Evolutionary conservation across 2,113 vertebrate species (phyloP), one percentile per base, ranked within the genome.

Genomic region (Neodontobutis hainanensis): DNA sequence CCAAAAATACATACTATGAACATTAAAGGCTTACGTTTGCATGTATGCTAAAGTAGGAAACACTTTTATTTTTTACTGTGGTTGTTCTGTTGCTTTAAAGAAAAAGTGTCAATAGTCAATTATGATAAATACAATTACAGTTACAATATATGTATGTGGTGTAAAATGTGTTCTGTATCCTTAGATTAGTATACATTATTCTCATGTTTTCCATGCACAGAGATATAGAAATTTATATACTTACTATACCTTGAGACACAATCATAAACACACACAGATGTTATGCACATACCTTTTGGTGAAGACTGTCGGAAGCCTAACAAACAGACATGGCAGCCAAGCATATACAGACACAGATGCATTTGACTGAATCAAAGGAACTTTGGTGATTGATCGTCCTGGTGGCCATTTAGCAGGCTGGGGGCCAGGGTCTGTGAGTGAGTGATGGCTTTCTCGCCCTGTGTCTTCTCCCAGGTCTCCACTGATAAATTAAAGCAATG

Each of bases 401-500:
- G 75, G 71, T 61, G 81, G 19, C 68, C 81, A 83, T 82, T 90
- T 87, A 84, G 81, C 81, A 43, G 82, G 50, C 68, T 64, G 77
- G 8, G 42, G 53, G 69, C 51, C 48, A 9, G 10, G 62, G 60
- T 50, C 35, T 48, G 51, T n/a, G 56, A n/a, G 61, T 83, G 82
- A 89, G 65, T 78, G 83, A 90, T 85, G 79, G 79, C 84, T 84
- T 71, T 70, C 75, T 83, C 60, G 78, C 75, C 77, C 62, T 19
- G 82, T 83, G 80, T 88, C 75, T 66, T 58, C 85, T 82, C 81
- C 56, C 44, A 51, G 53, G 75, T 85, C 82, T 36, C 73, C 71
- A 48, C 81, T 81, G 88, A 90, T 88, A 83, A 85, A 90, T 90
- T 84, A 87, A 85, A 75, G 80, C 76, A 81, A 68, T 71, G 86